A percentile compares a stretch with the other conserved stretches of the same genome.
Evolutionary conservation across 2,113 vertebrate genomes (phyloP).

Genomic region (Otocyon megalotis): DNA sequence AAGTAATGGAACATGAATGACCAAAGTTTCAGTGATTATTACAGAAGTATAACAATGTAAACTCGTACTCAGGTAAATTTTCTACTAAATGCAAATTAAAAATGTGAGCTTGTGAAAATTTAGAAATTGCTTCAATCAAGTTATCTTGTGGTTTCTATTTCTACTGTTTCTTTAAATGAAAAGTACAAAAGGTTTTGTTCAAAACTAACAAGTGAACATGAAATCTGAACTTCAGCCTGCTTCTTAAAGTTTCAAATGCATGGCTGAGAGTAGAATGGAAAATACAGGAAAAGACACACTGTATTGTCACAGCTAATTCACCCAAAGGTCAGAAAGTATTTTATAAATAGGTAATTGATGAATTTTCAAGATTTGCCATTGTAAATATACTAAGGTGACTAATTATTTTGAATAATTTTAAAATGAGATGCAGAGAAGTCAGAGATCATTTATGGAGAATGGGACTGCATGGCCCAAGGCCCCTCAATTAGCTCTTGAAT

Average conservation of each 20-base stretch:
- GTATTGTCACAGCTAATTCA: background rate
- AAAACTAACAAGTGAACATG: background rate
- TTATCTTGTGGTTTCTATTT: background rate
- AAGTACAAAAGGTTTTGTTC: background rate
- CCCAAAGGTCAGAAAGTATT: background rate
- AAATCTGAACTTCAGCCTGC: background rate
- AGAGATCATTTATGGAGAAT: slow-evolving; percentile 30
- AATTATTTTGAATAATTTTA: slow-evolving; percentile 57
- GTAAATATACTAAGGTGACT: slow-evolving; percentile 57
- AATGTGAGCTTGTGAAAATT: background rate
- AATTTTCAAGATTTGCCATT: background rate
- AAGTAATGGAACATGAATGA: background rate
- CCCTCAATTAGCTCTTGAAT: slow-evolving; percentile 33
- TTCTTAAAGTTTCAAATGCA: background rate
- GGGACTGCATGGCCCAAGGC: background rate
- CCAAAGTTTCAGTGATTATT: background rate
- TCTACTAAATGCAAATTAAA: background rate
- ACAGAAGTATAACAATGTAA: background rate
- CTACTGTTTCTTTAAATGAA: background rate
- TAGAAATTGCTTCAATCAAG: background rate
- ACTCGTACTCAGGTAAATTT: background rate
- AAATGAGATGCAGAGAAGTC: slow-evolving; percentile 27
- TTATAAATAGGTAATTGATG: slow-evolving; percentile 7
- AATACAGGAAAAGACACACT: background rate
- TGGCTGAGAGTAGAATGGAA: background rate